Evolutionary conservation across 2,797 vertebrate species (phyloP).

Genomic region (Salmo trutta): DNA sequence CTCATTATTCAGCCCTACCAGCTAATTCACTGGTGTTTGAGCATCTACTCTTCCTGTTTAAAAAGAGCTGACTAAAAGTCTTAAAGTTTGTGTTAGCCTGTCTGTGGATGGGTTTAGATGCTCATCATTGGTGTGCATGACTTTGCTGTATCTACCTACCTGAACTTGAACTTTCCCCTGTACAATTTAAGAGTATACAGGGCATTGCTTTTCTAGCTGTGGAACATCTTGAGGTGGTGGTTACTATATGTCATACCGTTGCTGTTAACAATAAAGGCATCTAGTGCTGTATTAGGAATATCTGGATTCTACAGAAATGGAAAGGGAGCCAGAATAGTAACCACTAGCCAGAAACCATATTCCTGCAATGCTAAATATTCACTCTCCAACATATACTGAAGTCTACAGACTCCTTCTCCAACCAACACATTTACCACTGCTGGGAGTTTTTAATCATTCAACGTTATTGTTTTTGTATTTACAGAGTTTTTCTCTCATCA

Average conservation of each 20-base stretch:
- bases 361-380: not conserved
- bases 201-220: not conserved
- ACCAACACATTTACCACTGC: not conserved
- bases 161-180: not conserved
- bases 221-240: not conserved
- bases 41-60: constrained; percentile 24
- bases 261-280: constrained; percentile 21
- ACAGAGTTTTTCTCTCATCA: no score
- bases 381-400: not conserved
- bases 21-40: constrained; percentile 23
- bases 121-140: not conserved
- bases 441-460: not conserved
- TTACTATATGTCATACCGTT: constrained; percentile 2
- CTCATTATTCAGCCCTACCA: constrained; percentile 25
- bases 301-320: constrained; percentile 5
- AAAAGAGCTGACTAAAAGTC: not conserved
- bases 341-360: not conserved
- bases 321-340: not conserved
- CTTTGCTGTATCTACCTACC: no score
- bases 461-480: no score
- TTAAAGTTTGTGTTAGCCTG: not conserved
- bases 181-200: not conserved
- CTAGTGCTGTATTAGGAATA: constrained; percentile 10
- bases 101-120: not conserved
- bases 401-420: not conserved